Evolutionary conservation across 2,113 vertebrate genomes (phyloP).

Genomic region (Scatophagus argus): DNA sequence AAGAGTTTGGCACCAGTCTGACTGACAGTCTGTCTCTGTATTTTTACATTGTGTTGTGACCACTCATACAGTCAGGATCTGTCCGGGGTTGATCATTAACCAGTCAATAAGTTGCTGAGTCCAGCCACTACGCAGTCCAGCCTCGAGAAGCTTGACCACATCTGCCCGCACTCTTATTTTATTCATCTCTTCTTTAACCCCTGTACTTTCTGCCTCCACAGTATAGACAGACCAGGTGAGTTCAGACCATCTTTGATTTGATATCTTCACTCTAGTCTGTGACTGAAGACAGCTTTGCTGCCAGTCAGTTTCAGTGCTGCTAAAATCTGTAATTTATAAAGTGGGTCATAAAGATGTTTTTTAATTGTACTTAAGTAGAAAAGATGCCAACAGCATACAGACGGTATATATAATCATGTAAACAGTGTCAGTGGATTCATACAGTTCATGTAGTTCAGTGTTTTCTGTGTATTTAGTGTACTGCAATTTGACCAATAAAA

Average conservation of each 20-base stretch:
- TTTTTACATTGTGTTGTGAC: not conserved
- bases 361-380: not conserved
- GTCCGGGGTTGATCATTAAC: conserved; percentile 60
- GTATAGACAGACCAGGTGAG: conserved; percentile 44
- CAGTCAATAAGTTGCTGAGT: conserved; percentile 24
- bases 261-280: not conserved
- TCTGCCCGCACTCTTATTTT: conserved; percentile 40
- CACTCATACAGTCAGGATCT: not conserved
- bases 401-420: not conserved
- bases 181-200: conserved; percentile 18
- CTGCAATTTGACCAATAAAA: conserved; percentile 35
- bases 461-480: conserved; percentile 38
- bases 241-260: not conserved
- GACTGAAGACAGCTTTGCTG: not conserved
- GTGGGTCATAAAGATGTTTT: not conserved
- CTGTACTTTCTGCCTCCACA: conserved; percentile 13
- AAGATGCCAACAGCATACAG: not conserved
- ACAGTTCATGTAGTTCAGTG: conserved; percentile 17
- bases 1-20: not conserved
- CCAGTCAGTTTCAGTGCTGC: not conserved
- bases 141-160: conserved; percentile 21
- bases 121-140: conserved; percentile 25
- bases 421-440: not conserved
- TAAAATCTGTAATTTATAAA: not conserved
- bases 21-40: not conserved